Base-by-base conservation (phyloP, 2,797 vertebrate species). In the Psittacula echo region DNA sequence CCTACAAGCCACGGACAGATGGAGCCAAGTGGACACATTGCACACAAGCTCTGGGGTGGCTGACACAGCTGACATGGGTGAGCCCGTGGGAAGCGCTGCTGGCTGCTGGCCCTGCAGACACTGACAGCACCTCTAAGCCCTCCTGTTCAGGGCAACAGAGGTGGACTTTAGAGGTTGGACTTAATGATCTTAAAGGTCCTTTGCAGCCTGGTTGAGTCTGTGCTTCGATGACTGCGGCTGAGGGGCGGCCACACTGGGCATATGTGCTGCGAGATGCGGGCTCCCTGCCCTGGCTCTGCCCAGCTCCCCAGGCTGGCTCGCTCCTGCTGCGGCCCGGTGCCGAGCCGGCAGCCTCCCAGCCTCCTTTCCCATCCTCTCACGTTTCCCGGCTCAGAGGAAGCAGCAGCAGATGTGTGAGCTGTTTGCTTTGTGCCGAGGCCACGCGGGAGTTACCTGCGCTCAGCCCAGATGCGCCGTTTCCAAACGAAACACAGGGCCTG, bases 371-470 rank as follows among this genome's bases (percentile, higher is more conserved):
- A 96, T 94, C 92, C 92, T 93, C 96, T 96, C 93, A 61, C 81
- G 34, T 95, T 95, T 96, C 95, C 94, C 93, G 32, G 94, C 96
- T 39, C 92, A 85, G 95, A 95, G 96, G 96, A 96, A 96, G 92
- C 96, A 74, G 94, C 95, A 96, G 96, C 96, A 97, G 96, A 90
- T 96, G 93, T 94, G 88, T 79, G 95, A 93, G 94, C 94, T 96
- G 96, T 97, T 95, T 95, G 95, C 94, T 95, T 95, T 95, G 90
- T 94, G 95, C 92, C 12, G 93, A 54, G 92, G 93, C 94, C 95
- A 54, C 89, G 29, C 75, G 94, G 96, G 96, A 96, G 94, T 93
- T 96, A 96, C 96, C 96, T 95, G 95, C 32, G 6, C 93, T 87
- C 77, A 18, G 94, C 95, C 81, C 93, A 82, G 93, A 44, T 21